phyloP scores from a whole-genome alignment of 2,888 invertebrate species.

The Clitarchus hookeri region DNA sequence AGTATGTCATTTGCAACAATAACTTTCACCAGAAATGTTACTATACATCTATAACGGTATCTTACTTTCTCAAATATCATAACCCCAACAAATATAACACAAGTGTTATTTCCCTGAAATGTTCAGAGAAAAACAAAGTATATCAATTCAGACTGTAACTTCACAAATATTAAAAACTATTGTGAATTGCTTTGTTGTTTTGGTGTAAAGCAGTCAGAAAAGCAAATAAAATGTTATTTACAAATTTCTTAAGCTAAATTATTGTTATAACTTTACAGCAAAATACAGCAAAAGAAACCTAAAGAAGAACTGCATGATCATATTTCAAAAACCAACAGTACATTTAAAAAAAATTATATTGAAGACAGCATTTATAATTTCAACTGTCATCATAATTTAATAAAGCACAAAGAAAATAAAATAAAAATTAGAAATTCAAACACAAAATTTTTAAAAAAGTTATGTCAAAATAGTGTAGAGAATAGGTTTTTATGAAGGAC shows the following conservation, averaged over 20 bases:
- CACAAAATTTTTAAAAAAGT: too few species aligned
- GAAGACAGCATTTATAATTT: too few species aligned
- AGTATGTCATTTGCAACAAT: too few species aligned
- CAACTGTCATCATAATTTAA: background rate
- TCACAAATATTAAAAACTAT: too few species aligned
- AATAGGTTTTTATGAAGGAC: background rate
- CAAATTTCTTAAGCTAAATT: background rate
- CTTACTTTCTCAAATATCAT: background rate
- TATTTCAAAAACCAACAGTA: background rate
- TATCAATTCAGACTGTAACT: background rate
- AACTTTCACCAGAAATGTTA: background rate
- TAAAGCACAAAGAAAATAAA: background rate
- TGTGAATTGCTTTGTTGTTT: background rate
- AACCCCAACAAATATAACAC: background rate
- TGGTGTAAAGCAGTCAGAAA: background rate
- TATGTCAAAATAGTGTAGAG: too few species aligned
- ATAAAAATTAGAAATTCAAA: background rate
- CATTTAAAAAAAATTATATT: too few species aligned
- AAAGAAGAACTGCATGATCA: background rate
- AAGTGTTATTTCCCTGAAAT: background rate
- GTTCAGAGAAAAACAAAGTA: background rate
- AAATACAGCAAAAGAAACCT: background rate
- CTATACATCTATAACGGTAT: background rate
- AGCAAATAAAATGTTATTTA: background rate
- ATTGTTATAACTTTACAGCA: background rate